Base-by-base conservation (phyloP, 2,888 invertebrate genomes). In the Dryobota labecula region DNA sequence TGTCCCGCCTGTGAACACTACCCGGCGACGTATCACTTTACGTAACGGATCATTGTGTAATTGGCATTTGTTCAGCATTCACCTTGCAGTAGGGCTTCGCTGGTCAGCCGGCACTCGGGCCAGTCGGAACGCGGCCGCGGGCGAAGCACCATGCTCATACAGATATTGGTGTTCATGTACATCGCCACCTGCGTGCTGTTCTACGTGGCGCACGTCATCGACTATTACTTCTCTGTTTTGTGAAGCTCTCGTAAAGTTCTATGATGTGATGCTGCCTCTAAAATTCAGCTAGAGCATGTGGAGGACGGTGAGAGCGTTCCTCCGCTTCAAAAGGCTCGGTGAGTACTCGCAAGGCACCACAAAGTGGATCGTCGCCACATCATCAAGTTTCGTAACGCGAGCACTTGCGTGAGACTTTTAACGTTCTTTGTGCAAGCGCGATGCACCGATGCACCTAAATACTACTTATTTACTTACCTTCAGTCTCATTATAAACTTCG, bases 91-190 rank as follows among this genome's bases (percentile, higher is more conserved):
- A 84, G 38, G 91, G 91, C 90, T 91, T 91, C 90, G 49, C 73
- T 61, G 65, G 53, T 24, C 58, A 60, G 20, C 43, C n/a, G 73
- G 9, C 33, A 24, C 38, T n/a, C n/a, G 84, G 79, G 85, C 75
- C 89, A 89, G 91, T 90, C 83, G 77, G 56, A 41, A 38, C 72
- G 69, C 64, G 80, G 70, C 77, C 72, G 66, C 71, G 70, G 58
- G 78, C 66, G 65, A 20, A 75, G 70, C 90, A 93, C 84, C 89
- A 96, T 96, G 96, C 90, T 96, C 89, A 94, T 96, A 20, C 96
- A 96, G 82, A 95, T 96, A 57, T 91, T 96, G 27, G 95, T 96
- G 60, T 95, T 96, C 90, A 95, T 96, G 94, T 96, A 96, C 90
- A 95, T 96, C 68, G 95, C 92, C 69, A 94, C 94, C 15, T 96